phyloP scores from a whole-genome alignment of 2,113 vertebrate species.

The Hepsetus odoe region DNA sequence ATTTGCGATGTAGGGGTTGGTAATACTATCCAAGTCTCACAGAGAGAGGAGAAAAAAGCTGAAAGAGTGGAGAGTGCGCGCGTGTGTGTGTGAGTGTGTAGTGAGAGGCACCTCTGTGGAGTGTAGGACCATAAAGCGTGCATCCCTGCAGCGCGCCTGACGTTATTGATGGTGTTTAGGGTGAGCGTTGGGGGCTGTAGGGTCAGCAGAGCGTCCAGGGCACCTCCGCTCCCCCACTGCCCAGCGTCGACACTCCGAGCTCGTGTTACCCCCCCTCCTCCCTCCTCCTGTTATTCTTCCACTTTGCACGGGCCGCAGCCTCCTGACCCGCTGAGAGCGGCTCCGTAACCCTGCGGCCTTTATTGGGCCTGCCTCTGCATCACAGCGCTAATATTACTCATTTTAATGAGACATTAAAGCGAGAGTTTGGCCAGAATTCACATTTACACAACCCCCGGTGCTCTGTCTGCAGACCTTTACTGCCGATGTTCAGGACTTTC shows the following conservation, averaged over 20 bases:
- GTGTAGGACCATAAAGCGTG: conserved; percentile 38
- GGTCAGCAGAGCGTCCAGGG: conserved; percentile 64
- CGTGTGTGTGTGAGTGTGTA: conserved; percentile 8
- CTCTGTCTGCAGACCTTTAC: too few relatives aligned
- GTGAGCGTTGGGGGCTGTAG: conserved; percentile 57
- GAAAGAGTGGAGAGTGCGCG: conserved; percentile 33
- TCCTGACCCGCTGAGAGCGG: conserved; percentile 75
- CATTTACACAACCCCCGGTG: neutral
- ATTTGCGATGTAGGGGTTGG: conserved; percentile 35
- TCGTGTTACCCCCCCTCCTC: conserved; percentile 80
- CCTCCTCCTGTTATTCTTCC: conserved; percentile 83
- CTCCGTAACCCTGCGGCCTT: conserved; percentile 72
- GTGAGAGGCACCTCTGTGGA: conserved; percentile 9
- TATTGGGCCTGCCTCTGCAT: neutral
- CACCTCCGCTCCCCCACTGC: conserved; percentile 79
- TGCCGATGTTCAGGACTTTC: too few relatives aligned
- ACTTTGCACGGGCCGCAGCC: conserved; percentile 86
- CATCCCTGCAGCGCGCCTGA: conserved; percentile 21
- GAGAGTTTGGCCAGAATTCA: neutral
- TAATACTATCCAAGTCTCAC: conserved; percentile 52
- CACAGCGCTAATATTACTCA: neutral
- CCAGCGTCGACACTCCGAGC: conserved; percentile 82
- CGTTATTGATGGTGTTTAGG: conserved; percentile 74
- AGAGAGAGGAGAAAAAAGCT: conserved; percentile 46
- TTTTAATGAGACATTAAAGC: neutral